These are phyloP conservation scores for Ametastegia equiseti DNA, from an alignment of 2,888 invertebrate genomes.

Conservation along the genomic window DNA sequence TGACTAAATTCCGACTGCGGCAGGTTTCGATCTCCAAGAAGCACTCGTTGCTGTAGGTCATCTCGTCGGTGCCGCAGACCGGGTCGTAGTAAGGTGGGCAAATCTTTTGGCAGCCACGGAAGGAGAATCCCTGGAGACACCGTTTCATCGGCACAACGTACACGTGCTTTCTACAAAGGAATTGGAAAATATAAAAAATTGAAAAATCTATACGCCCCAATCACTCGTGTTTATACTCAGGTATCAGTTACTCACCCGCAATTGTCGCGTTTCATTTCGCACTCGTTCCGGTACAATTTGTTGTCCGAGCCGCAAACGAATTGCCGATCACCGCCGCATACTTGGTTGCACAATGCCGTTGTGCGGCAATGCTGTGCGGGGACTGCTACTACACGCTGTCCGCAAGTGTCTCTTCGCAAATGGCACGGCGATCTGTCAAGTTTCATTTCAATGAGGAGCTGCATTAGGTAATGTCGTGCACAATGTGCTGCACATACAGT, in stretches of 20 bases:
- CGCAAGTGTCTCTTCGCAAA: constrained; percentile 89
- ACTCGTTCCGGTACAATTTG: constrained; percentile 92
- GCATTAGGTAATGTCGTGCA: neutral
- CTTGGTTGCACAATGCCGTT: constrained; percentile 89
- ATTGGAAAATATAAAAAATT: constrained; percentile 49
- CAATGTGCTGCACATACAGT: neutral
- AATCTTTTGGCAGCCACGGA: constrained; percentile 91
- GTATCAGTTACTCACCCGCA: constrained; percentile 91
- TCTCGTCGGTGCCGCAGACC: constrained; percentile 94
- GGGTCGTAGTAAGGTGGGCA: constrained; percentile 93
- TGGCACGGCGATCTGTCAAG: constrained; percentile 87
- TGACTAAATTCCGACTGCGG: constrained; percentile 87
- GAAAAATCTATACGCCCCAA: neutral
- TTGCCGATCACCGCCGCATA: constrained; percentile 84
- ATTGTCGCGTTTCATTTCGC: constrained; percentile 93
- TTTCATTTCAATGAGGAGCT: neutral
- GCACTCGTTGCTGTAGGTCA: constrained; percentile 96
- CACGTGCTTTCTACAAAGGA: constrained; percentile 85
- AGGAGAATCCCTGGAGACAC: constrained; percentile 90
- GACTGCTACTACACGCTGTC: constrained; percentile 90
- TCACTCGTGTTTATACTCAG: no score
- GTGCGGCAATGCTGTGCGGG: constrained; percentile 90
- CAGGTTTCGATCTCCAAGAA: constrained; percentile 95
- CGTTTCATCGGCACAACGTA: constrained; percentile 94
- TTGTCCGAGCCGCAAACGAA: constrained; percentile 95